Conservation (phyloP, 2,797 vertebrate genomes). For the Nyctalus aviator region DNA sequence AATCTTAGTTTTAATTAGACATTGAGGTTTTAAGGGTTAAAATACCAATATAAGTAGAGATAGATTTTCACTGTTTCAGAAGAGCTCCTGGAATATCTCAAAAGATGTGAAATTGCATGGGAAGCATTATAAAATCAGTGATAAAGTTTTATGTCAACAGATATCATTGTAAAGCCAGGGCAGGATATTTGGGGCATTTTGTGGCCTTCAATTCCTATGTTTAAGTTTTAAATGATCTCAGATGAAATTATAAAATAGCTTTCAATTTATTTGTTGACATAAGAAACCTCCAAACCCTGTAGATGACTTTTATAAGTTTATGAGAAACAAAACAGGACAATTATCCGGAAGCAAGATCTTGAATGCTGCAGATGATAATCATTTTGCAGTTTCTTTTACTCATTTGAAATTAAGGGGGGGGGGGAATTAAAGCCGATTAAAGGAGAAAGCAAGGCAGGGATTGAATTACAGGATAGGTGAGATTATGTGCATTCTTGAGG, state of each 20-base stretch:
- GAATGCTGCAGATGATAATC: background rate
- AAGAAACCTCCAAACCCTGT: background rate
- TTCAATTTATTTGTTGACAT: too few species aligned
- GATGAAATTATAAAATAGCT: too few species aligned
- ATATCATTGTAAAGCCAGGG: background rate
- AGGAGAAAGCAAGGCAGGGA: background rate
- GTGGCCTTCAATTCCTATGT: background rate
- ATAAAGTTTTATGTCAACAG: background rate
- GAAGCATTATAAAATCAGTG: background rate
- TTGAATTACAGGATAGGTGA: background rate
- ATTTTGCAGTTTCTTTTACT: background rate
- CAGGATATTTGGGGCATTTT: background rate
- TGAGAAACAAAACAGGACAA: background rate
- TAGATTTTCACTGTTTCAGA: background rate
- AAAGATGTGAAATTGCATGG: background rate
- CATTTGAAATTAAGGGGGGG: background rate
- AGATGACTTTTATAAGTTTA: background rate
- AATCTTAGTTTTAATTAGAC: background rate
- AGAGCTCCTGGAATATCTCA: background rate
- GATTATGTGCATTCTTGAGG: background rate
- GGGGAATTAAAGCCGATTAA: background rate
- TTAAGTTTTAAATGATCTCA: too few species aligned
- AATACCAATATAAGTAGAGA: background rate
- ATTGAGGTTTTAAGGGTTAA: background rate
- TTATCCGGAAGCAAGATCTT: background rate